Evolutionary conservation across 2,888 invertebrate species (phyloP).

Genomic region (Meteorus colon): DNA sequence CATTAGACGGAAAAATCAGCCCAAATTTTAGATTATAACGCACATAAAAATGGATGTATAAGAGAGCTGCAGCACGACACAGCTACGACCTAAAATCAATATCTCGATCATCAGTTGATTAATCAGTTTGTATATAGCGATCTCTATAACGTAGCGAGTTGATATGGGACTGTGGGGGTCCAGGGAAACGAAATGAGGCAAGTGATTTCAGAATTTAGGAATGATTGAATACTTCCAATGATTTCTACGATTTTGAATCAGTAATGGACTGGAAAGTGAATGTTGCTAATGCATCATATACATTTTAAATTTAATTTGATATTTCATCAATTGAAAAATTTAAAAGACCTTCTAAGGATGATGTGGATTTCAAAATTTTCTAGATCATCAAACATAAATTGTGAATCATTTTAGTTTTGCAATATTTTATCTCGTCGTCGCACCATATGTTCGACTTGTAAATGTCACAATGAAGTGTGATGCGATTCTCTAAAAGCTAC

Average conservation of each 20-base stretch:
- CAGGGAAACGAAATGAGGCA: neutral
- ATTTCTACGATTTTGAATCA: too few relatives aligned
- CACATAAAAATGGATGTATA: conserved; percentile 49
- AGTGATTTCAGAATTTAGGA: conserved; percentile 45
- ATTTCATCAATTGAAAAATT: neutral
- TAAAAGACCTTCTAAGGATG: neutral
- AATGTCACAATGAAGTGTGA: neutral
- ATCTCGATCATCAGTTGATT: conserved; percentile 32
- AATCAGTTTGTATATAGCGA: neutral
- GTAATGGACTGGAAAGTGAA: too few relatives aligned
- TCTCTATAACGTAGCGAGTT: too few relatives aligned
- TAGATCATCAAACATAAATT: neutral
- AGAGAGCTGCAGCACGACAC: neutral
- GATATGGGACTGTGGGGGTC: too few relatives aligned
- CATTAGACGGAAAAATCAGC: too few relatives aligned
- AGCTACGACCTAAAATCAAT: too few relatives aligned
- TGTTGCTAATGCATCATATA: too few relatives aligned
- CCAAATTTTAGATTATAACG: neutral
- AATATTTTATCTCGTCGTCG: neutral
- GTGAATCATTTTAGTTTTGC: neutral
- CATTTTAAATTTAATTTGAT: neutral
- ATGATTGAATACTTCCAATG: conserved; percentile 62
- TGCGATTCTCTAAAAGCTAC: conserved; percentile 36
- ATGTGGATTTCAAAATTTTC: neutral
- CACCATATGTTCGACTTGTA: neutral